phyloP scores from a whole-genome alignment of 2,113 vertebrate species.

The Campylomormyrus numenius region DNA sequence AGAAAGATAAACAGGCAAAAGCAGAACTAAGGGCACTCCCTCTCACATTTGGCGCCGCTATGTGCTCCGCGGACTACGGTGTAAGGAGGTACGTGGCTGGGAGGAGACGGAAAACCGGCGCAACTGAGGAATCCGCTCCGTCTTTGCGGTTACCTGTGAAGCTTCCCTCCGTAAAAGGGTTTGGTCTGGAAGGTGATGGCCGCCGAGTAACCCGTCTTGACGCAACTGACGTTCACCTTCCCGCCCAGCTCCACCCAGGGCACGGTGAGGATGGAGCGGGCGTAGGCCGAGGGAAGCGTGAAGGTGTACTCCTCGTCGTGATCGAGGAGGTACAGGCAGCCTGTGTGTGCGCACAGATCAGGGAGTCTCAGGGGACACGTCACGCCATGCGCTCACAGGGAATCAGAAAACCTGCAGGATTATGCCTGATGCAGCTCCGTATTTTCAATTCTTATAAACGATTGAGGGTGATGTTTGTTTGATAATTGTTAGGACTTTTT shows the following conservation, averaged over 20 bases:
- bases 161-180: constrained; percentile 92
- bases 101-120: background rate
- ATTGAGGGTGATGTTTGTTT: background rate
- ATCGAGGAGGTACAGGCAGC: constrained; percentile 79
- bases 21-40: background rate
- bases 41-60: background rate
- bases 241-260: constrained; percentile 97
- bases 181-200: constrained; percentile 97
- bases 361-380: background rate
- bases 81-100: background rate
- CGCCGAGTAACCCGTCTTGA: constrained; percentile 86
- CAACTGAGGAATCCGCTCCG: background rate
- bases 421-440: background rate
- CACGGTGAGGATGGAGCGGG: constrained; percentile 94
- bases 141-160: constrained; percentile 78
- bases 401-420: background rate
- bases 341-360: constrained; percentile 48
- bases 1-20: background rate
- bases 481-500: background rate
- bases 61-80: background rate
- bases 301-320: constrained; percentile 91
- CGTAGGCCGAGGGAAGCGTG: constrained; percentile 87
- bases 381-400: no score
- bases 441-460: background rate
- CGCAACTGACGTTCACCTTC: constrained; percentile 85